These are phyloP conservation scores for Eriosoma lanigerum DNA, from an alignment of 1,140 invertebrate genomes.

Conservation along the genomic window DNA sequence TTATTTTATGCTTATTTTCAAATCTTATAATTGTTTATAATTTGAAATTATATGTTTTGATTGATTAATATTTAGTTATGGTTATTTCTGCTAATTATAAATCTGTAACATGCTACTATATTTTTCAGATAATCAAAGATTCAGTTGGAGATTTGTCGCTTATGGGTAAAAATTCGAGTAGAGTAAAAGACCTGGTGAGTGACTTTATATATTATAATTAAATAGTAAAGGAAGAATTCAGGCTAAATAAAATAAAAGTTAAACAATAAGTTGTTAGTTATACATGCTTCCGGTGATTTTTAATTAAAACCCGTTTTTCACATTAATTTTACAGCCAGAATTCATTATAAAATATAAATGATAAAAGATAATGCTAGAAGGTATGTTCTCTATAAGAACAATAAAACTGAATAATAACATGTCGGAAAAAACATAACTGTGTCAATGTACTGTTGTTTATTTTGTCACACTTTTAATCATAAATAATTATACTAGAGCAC, in stretches of 20 bases:
- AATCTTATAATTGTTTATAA: too few relatives aligned
- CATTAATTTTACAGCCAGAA: background rate
- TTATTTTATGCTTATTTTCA: too few relatives aligned
- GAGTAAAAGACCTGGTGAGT: conserved; percentile 50
- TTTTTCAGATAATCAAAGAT: conserved; percentile 30
- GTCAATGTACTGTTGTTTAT: background rate
- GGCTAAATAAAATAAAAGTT: background rate
- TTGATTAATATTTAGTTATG: too few relatives aligned
- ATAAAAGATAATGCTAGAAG: conserved; percentile 37
- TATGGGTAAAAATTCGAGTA: conserved; percentile 27
- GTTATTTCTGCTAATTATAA: too few relatives aligned
- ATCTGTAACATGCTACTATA: too few relatives aligned
- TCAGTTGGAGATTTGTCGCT: conserved; percentile 22
- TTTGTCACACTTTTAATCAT: background rate
- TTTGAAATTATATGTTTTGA: too few relatives aligned
- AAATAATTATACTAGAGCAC: background rate
- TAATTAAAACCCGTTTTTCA: conserved; percentile 41
- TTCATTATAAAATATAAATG: background rate
- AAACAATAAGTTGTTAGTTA: conserved; percentile 10
- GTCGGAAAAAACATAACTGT: conserved; percentile 5
- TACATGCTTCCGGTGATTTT: conserved; percentile 47
- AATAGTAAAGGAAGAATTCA: background rate
- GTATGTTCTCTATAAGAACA: conserved; percentile 20
- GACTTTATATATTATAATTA: background rate
- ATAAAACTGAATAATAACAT: conserved; percentile 9